Evolutionary conservation across 2,888 invertebrate genomes (phyloP), one percentile per base, ranked within the genome.

Genomic region (Drosophila anceps): DNA sequence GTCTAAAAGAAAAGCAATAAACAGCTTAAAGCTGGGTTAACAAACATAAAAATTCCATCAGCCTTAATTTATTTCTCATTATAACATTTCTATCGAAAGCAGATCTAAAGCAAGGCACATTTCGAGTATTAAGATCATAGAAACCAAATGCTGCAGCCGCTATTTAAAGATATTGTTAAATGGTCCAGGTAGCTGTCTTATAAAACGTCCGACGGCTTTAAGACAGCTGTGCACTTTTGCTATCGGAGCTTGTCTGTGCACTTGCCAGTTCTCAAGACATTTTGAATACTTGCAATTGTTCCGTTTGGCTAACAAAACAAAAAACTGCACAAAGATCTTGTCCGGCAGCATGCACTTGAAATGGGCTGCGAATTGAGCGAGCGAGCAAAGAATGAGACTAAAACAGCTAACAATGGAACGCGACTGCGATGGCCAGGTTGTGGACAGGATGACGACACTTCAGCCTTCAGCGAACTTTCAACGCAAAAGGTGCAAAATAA

Each of bases 401-500:
- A 65, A 58, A 46, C 65, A 31, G 66, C 54, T 55, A 74, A 77
- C 78, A 77, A 76, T 76, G 62, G 62, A 33, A 41, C 51, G 65
- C 62, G 55, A 69, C 64, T 59, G 20, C 44, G 43, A 51, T 66
- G 51, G 65, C 35, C 61, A 66, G 53, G 57, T 66, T 41, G 59
- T 37, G 53, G 51, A 46, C 33, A 60, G 63, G 41, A 67, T 57
- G 61, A 65, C 51, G 67, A 66, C 78, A 70, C 71, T 78, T 67
- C 62, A 75, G 65, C 46, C 69, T 54, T 58, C 74, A 66, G 58
- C 66, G 63, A 79, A 79, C 67, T 67, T 74, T 46, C 66, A 75
- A 69, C 76, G 77, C 70, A 82, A 76, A 76, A 81, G 84, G 79
- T 84, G 85, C 81, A 87, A 83, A 84, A 86, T 82, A 87, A 81